Evolutionary conservation across 2,888 invertebrate genomes (phyloP).

Genomic region (Leucoptera coffeella): DNA sequence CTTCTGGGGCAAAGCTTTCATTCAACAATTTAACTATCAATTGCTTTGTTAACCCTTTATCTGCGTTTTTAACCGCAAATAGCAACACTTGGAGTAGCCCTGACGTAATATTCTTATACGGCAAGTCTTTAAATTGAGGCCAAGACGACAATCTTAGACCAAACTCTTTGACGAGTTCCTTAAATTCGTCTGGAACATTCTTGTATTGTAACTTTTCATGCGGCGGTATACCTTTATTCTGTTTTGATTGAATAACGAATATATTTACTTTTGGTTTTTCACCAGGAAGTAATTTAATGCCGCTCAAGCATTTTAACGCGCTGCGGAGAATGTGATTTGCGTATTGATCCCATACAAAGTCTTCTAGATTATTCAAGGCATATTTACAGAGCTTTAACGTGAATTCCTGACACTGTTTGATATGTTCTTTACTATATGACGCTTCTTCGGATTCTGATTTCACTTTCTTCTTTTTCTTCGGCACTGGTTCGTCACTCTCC

Average conservation of each 20-base stretch:
- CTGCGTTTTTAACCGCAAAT: conserved; percentile 54
- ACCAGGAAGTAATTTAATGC: conserved; percentile 50
- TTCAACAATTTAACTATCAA: conserved; percentile 57
- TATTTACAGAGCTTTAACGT: conserved; percentile 68
- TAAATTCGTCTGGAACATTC: conserved; percentile 53
- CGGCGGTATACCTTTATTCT: conserved; percentile 26
- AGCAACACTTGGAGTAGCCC: conserved; percentile 64
- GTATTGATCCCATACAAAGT: conserved; percentile 72
- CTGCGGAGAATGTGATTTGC: conserved; percentile 73
- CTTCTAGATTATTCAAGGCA: conserved; percentile 77
- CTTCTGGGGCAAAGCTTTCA: conserved; percentile 54
- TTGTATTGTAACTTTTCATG: conserved; percentile 35
- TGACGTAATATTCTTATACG: conserved; percentile 63
- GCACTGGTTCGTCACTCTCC: conserved; percentile 13
- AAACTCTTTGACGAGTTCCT: conserved; percentile 58
- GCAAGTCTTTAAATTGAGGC: conserved; percentile 74
- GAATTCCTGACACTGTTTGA: conserved; percentile 56
- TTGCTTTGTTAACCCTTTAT: conserved; percentile 44
- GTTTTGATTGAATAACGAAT: conserved; percentile 17
- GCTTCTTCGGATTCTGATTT: conserved; percentile 15
- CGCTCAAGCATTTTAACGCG: conserved; percentile 63
- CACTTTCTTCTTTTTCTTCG: conserved; percentile 14
- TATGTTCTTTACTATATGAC: conserved; percentile 35
- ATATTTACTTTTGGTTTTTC: conserved; percentile 35
- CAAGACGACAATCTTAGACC: conserved; percentile 58